Percentiles rank a stretch among this genome's conserved stretches.
These are phyloP conservation scores for Kryptolebias marmoratus DNA, from an alignment of 2,113 vertebrate genomes.

Conservation along the genomic window DNA sequence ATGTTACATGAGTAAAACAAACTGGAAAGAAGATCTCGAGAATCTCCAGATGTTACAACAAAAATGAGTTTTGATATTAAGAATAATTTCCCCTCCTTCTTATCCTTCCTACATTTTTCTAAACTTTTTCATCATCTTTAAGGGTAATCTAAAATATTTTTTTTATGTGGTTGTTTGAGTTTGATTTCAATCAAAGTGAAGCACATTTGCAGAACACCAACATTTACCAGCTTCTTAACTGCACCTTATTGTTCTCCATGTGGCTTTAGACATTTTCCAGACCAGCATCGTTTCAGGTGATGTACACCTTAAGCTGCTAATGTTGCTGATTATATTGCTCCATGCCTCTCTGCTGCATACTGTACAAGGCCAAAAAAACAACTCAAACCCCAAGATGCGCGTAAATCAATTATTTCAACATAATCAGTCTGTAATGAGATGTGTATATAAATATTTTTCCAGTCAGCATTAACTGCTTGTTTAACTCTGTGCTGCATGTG, in stretches of 20 bases:
- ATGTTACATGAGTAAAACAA: slow-evolving; percentile 7
- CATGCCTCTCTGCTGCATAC: neutral
- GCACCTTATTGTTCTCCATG: neutral
- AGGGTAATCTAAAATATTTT: no score
- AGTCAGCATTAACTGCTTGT: slow-evolving; percentile 6
- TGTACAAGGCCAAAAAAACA: neutral
- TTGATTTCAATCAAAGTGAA: neutral
- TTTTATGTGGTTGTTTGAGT: no score
- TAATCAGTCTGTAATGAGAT: slow-evolving; percentile 24
- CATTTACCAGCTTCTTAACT: neutral
- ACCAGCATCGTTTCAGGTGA: neutral
- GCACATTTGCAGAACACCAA: neutral
- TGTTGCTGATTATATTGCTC: neutral
- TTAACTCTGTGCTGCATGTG: neutral
- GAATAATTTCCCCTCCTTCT: slow-evolving; percentile 7
- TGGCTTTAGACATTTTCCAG: neutral
- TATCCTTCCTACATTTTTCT: slow-evolving; percentile 1
- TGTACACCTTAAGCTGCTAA: neutral
- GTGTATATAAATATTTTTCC: slow-evolving; percentile 20
- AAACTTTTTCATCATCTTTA: neutral
- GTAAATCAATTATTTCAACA: slow-evolving; percentile 9
- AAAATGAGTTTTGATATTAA: slow-evolving; percentile 10
- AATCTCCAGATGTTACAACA: slow-evolving; percentile 13
- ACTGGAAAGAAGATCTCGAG: slow-evolving; percentile 22
- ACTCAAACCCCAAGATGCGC: slow-evolving; percentile 3